Base-by-base conservation (phyloP, 2,113 vertebrate genomes). In the Python bivittatus region DNA sequence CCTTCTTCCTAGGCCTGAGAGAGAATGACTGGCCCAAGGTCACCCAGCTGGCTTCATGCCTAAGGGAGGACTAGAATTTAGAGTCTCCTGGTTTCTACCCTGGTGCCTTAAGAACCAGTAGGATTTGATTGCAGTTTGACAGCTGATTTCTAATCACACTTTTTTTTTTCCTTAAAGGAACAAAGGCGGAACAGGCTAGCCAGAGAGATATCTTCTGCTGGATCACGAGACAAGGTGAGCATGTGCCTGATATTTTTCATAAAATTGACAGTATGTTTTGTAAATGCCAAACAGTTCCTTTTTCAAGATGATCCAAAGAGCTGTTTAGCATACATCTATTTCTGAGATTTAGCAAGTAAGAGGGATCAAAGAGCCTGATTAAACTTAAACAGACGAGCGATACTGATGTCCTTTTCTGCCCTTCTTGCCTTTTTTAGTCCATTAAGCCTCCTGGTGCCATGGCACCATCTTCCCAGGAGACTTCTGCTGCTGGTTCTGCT, bases 151-250 rank as follows among this genome's bases (percentile, higher is more conserved):
- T 97, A 95, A 96, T 22, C 89, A 91, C 79, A 23, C 94, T 91
- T 96, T 90, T 79, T n/a, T 29, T 29, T 33, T 61, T 52, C 44
- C 44, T 96, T 96, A 92, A 95, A 99, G 99, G 99, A 99, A 93
- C 99, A 99, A 94, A 98, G 99, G 94, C 98, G 99, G 94, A 99
- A 98, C 97, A 98, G 98, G 92, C 95, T 98, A 96, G 98, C 99
- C 96, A 98, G 99, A 97, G 99, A 99, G 88, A 92, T 99, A 52
- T 98, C 99, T 86, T 96, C 98, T 60, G 91, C 98, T 64, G 98
- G 98, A 57, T 96, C 98, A 92, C 98, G 99, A 96, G 99, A 99
- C 95, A 99, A 99, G 98, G 99, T 99, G 98, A 94, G 83, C n/a
- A 48, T 84, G 29, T 87, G 54, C 90, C 4, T 8, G 38, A 91